Evolutionary conservation across 1,140 invertebrate species (phyloP).

Genomic region (Dendrolimus kikuchii): DNA sequence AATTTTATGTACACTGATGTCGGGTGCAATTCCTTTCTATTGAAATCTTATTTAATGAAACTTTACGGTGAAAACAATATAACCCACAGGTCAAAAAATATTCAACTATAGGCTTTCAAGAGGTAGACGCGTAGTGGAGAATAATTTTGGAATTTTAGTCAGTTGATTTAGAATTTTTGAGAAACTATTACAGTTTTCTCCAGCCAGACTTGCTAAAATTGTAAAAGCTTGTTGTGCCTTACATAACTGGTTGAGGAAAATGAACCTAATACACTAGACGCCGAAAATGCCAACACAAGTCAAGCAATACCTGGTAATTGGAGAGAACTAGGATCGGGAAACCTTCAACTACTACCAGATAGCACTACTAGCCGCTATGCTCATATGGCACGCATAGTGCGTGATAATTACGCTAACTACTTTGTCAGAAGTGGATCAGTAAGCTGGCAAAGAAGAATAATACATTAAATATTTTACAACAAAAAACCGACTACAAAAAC

Average conservation of each 20-base stretch:
- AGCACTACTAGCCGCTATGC: too few relatives aligned
- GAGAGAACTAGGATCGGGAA: too few relatives aligned
- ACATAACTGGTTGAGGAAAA: conserved; percentile 3
- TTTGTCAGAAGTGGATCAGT: too few relatives aligned
- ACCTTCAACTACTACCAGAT: too few relatives aligned
- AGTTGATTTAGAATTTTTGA: conserved; percentile 10
- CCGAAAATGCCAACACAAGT: too few relatives aligned
- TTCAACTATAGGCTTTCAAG: conserved; percentile 13
- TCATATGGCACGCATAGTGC: too few relatives aligned
- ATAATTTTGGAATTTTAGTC: conserved; percentile 8
- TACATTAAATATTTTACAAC: too few relatives aligned
- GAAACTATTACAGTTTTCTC: conserved; percentile 1
- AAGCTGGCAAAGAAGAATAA: too few relatives aligned
- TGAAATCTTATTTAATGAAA: conserved; percentile 12
- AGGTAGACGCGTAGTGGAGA: conserved; percentile 3
- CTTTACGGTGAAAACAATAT: conserved; percentile 3
- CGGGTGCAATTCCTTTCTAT: conserved; percentile 27
- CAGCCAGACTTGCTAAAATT: conserved; percentile 3
- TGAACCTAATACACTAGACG: too few relatives aligned
- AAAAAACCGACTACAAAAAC: too few relatives aligned
- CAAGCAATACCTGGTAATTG: too few relatives aligned
- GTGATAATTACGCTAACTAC: too few relatives aligned
- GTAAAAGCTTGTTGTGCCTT: conserved; percentile 6
- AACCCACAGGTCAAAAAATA: conserved; percentile 10
- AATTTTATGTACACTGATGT: conserved; percentile 63